These are phyloP conservation scores for Apeira syringaria DNA, from an alignment of 2,888 invertebrate species.

Conservation along the genomic window DNA sequence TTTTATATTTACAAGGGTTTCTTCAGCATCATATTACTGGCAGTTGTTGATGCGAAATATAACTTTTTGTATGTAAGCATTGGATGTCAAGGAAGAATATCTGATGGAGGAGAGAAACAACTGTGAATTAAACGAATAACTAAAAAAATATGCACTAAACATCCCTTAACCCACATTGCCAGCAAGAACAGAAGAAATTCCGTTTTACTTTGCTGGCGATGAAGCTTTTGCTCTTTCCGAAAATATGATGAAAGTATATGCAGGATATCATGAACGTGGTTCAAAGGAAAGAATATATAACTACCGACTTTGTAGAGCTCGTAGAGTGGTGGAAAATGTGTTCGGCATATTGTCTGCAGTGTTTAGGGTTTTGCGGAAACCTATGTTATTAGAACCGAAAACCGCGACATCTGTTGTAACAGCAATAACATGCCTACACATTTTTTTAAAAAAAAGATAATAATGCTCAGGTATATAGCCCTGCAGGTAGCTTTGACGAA, in stretches of 20 bases:
- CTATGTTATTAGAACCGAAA: too few species aligned
- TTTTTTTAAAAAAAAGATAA: constrained; percentile 16
- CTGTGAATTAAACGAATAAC: background rate
- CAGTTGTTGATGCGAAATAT: too few species aligned
- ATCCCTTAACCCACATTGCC: constrained; percentile 8
- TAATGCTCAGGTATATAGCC: constrained; percentile 9
- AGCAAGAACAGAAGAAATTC: constrained; percentile 15
- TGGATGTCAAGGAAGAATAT: too few species aligned
- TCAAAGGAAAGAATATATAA: constrained; percentile 1
- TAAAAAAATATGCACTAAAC: background rate
- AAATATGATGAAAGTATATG: too few species aligned
- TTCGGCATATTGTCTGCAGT: constrained; percentile 5
- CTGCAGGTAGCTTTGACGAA: constrained; percentile 12
- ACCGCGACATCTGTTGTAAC: too few species aligned
- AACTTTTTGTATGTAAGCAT: too few species aligned
- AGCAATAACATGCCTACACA: constrained; percentile 12
- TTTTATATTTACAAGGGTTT: too few species aligned
- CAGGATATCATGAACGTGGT: too few species aligned
- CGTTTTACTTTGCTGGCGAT: constrained; percentile 13
- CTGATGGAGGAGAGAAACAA: too few species aligned
- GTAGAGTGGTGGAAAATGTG: constrained; percentile 15
- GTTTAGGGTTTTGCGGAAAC: too few species aligned
- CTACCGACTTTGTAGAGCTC: constrained; percentile 3
- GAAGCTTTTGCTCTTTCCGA: too few species aligned
- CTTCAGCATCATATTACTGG: too few species aligned